Percentiles rank a stretch among this genome's conserved stretches.
Conservation (phyloP, 1,140 invertebrate species). For the Atopsyche davidsoni region DNA sequence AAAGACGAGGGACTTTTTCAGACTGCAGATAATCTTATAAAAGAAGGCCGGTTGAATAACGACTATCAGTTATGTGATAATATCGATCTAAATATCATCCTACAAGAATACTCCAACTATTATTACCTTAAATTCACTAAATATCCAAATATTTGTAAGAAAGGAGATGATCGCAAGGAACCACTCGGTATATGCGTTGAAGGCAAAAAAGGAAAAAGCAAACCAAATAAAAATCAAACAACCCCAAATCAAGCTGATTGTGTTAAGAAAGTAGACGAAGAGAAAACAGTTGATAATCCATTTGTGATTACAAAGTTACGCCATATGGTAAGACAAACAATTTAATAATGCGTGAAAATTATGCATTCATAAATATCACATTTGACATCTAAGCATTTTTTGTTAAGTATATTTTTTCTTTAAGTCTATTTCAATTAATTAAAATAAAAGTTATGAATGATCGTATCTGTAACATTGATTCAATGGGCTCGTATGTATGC, state of each 20-base stretch:
- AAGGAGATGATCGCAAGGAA: slow-evolving; percentile 32
- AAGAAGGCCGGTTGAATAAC: slow-evolving; percentile 64
- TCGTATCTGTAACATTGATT: too few relatives aligned
- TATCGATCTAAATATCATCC: slow-evolving; percentile 78
- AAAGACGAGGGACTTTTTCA: slow-evolving; percentile 64
- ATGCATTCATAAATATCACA: too few relatives aligned
- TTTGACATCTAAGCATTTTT: too few relatives aligned
- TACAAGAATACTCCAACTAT: slow-evolving; percentile 84
- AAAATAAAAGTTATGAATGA: too few relatives aligned
- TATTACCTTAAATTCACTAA: slow-evolving; percentile 81
- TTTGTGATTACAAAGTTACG: not conserved
- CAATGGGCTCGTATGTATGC: too few relatives aligned
- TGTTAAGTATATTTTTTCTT: too few relatives aligned
- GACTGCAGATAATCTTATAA: slow-evolving; percentile 53
- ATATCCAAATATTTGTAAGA: slow-evolving; percentile 72
- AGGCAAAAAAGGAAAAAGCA: slow-evolving; percentile 24
- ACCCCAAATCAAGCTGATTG: not conserved
- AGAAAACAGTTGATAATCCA: not conserved
- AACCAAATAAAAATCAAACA: not conserved
- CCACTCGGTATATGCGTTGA: slow-evolving; percentile 26
- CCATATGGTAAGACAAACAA: too few relatives aligned
- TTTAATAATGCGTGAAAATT: too few relatives aligned
- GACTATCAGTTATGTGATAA: slow-evolving; percentile 83
- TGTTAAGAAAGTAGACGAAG: slow-evolving; percentile 1
- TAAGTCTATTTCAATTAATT: too few relatives aligned